Evolutionary conservation across 1,140 invertebrate genomes (phyloP).

Genomic region (Drosophila takahashii): DNA sequence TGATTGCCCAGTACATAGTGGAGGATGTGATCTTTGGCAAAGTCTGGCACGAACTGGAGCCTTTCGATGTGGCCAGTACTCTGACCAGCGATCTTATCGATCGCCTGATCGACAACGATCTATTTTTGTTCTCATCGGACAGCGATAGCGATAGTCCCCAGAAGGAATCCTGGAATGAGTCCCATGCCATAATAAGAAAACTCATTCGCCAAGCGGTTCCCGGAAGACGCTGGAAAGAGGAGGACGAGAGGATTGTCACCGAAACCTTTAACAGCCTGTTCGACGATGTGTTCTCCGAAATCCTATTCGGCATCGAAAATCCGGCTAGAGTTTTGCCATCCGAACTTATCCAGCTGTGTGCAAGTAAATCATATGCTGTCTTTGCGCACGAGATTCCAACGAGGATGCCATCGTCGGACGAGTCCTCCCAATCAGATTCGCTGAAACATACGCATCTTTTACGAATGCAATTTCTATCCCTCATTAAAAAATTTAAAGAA

Average conservation of each 20-base stretch:
- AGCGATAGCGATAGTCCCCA: constrained; percentile 47
- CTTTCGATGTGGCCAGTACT: constrained; percentile 47
- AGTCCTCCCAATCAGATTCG: not conserved
- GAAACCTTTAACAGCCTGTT: constrained; percentile 53
- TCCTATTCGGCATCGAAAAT: constrained; percentile 10
- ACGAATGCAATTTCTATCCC: not conserved
- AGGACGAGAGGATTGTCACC: constrained; percentile 51
- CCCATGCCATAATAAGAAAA: constrained; percentile 63
- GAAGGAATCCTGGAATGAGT: constrained; percentile 29
- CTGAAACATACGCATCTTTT: not conserved
- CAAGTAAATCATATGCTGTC: too few species aligned
- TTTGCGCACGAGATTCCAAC: not conserved
- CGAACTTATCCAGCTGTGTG: constrained; percentile 23
- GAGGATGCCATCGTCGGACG: accelerated
- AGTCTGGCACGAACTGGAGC: constrained; percentile 52
- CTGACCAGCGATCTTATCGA: constrained; percentile 62
- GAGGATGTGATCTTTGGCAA: constrained; percentile 62
- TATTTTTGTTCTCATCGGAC: constrained; percentile 65
- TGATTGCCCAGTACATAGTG: constrained; percentile 61
- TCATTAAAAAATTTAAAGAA: constrained; percentile 11
- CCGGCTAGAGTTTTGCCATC: not conserved
- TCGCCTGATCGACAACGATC: constrained; percentile 74
- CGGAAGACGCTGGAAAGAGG: constrained; percentile 69
- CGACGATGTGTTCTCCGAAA: constrained; percentile 50
- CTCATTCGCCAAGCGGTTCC: constrained; percentile 65